phyloP scores from a whole-genome alignment of 2,113 vertebrate genomes.

The Cichladusa arquata region DNA sequence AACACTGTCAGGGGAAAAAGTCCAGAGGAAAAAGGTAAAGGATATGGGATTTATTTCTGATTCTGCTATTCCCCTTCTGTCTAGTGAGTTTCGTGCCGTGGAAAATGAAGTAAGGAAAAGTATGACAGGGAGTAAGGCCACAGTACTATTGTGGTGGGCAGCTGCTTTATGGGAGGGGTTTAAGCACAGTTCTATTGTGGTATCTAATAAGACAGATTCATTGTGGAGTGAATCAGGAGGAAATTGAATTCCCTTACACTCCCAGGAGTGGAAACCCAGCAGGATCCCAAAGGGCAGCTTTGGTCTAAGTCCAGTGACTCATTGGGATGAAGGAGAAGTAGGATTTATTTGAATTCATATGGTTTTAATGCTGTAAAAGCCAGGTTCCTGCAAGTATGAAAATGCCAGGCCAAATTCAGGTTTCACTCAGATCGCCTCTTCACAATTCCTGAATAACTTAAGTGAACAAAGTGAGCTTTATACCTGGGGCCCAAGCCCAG shows the following conservation, averaged over 20 bases:
- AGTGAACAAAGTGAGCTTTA: conserved; percentile 38
- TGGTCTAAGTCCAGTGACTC: neutral
- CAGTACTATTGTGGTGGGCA: neutral
- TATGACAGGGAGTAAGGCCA: neutral
- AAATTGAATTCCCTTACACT: neutral
- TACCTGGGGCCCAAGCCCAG: neutral
- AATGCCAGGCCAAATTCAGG: conserved; percentile 6
- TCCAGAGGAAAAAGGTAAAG: neutral
- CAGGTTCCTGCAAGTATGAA: conserved; percentile 46
- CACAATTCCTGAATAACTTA: conserved; percentile 4
- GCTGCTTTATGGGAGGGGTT: neutral
- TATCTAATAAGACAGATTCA: neutral
- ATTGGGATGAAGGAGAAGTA: neutral
- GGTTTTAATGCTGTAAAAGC: conserved; percentile 12
- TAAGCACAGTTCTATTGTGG: neutral
- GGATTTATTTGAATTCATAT: conserved; percentile 19
- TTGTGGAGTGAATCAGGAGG: neutral
- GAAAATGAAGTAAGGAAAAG: neutral
- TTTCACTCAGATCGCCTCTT: neutral
- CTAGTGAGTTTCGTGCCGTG: neutral
- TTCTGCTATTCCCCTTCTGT: neutral
- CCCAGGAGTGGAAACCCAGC: neutral
- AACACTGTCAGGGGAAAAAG: neutral
- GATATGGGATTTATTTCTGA: neutral
- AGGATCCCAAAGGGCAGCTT: neutral